Conservation (phyloP, 2,113 vertebrate genomes). For the Casuarius casuarius region DNA sequence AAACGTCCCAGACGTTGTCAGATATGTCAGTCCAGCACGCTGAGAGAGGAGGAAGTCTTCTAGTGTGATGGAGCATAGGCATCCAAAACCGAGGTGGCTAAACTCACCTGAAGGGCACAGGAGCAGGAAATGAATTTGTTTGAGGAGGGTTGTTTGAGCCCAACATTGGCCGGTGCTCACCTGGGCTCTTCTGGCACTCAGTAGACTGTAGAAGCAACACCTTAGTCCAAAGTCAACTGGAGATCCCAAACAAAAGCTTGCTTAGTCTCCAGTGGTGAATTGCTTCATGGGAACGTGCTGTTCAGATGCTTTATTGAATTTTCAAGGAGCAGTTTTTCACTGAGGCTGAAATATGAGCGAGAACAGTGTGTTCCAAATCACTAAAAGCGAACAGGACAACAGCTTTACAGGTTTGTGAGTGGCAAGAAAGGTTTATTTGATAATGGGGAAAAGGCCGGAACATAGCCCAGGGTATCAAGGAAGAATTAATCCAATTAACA, state of each 20-base stretch:
- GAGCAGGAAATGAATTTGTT: not conserved
- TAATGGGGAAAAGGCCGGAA: slow-evolving; percentile 40
- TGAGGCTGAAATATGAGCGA: slow-evolving; percentile 43
- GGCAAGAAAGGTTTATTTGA: slow-evolving; percentile 55
- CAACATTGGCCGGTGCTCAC: not conserved
- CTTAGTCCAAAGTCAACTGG: slow-evolving; percentile 15
- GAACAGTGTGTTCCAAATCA: slow-evolving; percentile 68
- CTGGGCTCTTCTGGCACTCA: not conserved
- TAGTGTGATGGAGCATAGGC: not conserved
- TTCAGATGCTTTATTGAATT: slow-evolving; percentile 61
- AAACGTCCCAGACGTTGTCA: not conserved
- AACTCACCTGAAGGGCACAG: not conserved
- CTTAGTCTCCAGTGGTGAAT: slow-evolving; percentile 15
- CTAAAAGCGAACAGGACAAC: slow-evolving; percentile 4
- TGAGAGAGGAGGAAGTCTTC: accelerated
- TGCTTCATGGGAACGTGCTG: slow-evolving; percentile 41
- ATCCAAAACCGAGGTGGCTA: not conserved
- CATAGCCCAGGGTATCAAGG: slow-evolving; percentile 47
- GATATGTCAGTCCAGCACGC: not conserved
- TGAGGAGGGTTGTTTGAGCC: not conserved
- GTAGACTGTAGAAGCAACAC: not conserved
- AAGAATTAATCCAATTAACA: slow-evolving; percentile 39
- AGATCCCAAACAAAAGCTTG: slow-evolving; percentile 44
- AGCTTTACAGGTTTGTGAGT: slow-evolving; percentile 32
- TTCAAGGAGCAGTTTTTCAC: slow-evolving; percentile 55